Percentiles rank a stretch among this genome's conserved stretches.
Evolutionary conservation across 2,113 vertebrate genomes (phyloP).

Genomic region (Loxodonta africana): DNA sequence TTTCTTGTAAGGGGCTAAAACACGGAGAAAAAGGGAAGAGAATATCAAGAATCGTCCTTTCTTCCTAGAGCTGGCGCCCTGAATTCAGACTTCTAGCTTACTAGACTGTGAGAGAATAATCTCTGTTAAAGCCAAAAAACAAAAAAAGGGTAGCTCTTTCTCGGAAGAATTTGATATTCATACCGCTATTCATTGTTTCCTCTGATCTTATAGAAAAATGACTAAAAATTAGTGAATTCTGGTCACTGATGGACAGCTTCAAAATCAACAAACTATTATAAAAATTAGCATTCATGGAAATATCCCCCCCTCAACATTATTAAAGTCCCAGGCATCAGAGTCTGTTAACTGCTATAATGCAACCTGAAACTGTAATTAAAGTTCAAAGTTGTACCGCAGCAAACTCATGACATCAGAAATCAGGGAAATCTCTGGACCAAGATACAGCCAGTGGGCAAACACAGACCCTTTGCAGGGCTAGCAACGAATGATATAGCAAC

Average conservation of each 20-base stretch:
- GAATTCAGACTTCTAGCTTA: too few relatives aligned
- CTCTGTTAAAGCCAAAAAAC: too few relatives aligned
- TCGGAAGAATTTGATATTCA: neutral
- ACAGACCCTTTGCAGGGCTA: neutral
- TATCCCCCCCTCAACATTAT: neutral
- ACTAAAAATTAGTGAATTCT: neutral
- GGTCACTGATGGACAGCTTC: neutral
- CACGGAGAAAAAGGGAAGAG: neutral
- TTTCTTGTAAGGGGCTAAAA: neutral
- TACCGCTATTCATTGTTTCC: neutral
- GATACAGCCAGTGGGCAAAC: neutral
- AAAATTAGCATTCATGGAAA: neutral
- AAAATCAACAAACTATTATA: neutral
- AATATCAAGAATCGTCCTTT: neutral
- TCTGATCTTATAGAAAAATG: neutral
- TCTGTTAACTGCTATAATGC: neutral
- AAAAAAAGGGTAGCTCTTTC: neutral
- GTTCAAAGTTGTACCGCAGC: neutral
- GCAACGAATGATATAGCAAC: neutral
- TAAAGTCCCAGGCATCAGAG: neutral
- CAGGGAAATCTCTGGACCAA: neutral
- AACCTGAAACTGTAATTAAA: slow-evolving; percentile 39
- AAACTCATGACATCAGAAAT: neutral
- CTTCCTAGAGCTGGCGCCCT: too few relatives aligned
- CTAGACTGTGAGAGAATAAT: too few relatives aligned